Percentiles rank a stretch among this genome's conserved stretches.
Conservation (phyloP, 2,888 invertebrate species). For the Parnassius smintheus region DNA sequence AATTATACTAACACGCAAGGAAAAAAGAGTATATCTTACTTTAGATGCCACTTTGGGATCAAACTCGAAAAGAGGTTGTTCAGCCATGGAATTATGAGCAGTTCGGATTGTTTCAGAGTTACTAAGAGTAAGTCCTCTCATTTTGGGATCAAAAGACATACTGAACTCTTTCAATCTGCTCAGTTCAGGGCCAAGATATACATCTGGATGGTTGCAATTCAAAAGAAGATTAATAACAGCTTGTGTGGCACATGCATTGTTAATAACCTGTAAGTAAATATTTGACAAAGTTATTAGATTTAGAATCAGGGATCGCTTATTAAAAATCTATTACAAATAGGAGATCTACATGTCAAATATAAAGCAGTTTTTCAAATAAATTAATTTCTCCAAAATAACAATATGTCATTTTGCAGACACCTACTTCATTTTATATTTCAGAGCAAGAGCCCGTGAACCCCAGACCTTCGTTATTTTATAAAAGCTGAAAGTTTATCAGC, state of each 20-base stretch:
- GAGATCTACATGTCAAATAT: no score
- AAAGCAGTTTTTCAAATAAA: no score
- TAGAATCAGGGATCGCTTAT: no score
- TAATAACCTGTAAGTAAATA: slow-evolving; percentile 86
- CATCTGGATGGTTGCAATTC: slow-evolving; percentile 92
- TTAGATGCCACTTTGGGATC: slow-evolving; percentile 87
- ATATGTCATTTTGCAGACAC: no score
- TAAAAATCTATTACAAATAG: no score
- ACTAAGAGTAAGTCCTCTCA: slow-evolving; percentile 96
- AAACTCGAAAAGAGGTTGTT: slow-evolving; percentile 95
- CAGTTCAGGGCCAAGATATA: slow-evolving; percentile 89
- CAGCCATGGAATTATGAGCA: slow-evolving; percentile 98
- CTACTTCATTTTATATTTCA: no score
- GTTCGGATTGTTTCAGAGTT: slow-evolving; percentile 96
- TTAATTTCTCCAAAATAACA: no score
- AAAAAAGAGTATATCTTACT: slow-evolving; percentile 74
- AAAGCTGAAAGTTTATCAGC: no score
- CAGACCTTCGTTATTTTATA: no score
- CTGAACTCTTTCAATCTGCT: slow-evolving; percentile 91
- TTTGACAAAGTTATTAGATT: neutral
- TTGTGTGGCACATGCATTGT: slow-evolving; percentile 99
- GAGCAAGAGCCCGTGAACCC: no score
- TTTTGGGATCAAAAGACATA: slow-evolving; percentile 91
- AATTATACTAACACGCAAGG: neutral
- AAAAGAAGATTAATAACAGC: slow-evolving; percentile 97